Conservation (phyloP, 35 echinoderm and acorn worm species). For the Acanthaster planci region DNA sequence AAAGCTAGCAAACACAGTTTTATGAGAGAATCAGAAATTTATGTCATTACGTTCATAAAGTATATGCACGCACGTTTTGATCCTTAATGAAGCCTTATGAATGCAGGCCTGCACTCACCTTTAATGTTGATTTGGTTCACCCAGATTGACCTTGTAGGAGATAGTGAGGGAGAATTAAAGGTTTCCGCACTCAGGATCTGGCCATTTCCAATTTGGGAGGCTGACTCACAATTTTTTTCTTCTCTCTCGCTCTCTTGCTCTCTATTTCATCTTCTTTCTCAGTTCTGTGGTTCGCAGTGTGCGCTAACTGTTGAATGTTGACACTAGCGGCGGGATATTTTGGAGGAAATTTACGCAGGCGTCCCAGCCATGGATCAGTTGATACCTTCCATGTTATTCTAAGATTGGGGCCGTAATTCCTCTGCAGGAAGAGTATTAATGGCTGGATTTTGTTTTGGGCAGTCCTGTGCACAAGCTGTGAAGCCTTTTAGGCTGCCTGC, state of each 20-base stretch:
- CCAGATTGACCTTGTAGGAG: slow-evolving; percentile 28
- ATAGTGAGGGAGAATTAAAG: slow-evolving; percentile 27
- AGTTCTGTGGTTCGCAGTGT: background rate
- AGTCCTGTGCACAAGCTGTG: background rate
- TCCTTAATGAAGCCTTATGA: background rate
- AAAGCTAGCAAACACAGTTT: background rate
- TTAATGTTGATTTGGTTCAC: slow-evolving; percentile 12
- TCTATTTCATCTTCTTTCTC: no score
- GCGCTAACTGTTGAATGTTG: slow-evolving; percentile 26
- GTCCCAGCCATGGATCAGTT: slow-evolving; percentile 10
- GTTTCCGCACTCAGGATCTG: slow-evolving; percentile 25
- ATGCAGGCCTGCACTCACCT: background rate
- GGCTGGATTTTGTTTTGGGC: slow-evolving; percentile 1
- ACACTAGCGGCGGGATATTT: slow-evolving; percentile 25
- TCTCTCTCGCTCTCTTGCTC: background rate
- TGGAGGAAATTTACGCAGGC: slow-evolving; percentile 28
- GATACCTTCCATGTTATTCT: slow-evolving; percentile 25
- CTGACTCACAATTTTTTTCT: slow-evolving; percentile 17
- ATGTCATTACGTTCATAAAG: background rate
- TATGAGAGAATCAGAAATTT: background rate
- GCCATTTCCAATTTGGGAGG: slow-evolving; percentile 19
- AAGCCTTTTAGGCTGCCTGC: no score
- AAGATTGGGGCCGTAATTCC: slow-evolving; percentile 25
- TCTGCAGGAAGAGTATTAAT: slow-evolving; percentile 5
- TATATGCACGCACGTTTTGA: background rate